Base-by-base conservation (phyloP, 2,797 vertebrate genomes). In the Pseudochromis fuscus region DNA sequence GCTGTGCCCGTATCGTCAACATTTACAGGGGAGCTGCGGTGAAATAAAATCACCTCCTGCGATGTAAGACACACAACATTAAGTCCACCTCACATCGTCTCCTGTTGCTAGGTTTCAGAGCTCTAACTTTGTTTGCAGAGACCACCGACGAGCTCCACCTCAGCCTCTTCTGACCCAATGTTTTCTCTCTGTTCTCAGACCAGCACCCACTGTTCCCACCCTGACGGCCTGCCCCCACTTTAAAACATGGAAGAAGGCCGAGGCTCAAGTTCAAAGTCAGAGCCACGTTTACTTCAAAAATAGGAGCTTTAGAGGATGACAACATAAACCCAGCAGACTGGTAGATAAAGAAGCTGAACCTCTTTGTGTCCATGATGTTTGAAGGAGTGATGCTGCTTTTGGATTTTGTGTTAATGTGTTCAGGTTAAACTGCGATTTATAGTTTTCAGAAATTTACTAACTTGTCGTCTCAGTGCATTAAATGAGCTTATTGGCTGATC, bases 81-180 rank as follows among this genome's bases (percentile, higher is more conserved):
- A 55, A 62, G 51, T 72, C 31, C 40, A 56, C 33, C 63, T 61
- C 55, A 11, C 25, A 55, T 67, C 49, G 21, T 45, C 57, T 68
- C 28, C 35, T 37, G 72, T 74, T 79, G 63, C 60, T 52, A 69
- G 69, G 66, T 66, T 81, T 77, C 63, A n/a, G 28, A 4, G 11
- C 19, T 58, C 50, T 28, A 67, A 49, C 35, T 67, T 65, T 73
- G 68, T 75, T 82, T 75, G 59, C 62, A 0, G 18, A 67, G 72
- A 53, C 37, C 67, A 35, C 44, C 10, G 5, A 51, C 40, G 2
- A 51, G 53, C 49, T 62, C 38, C 49, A 48, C 33, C 44, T 69
- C 58, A 35, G 30, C 38, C 35, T 7, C 37, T 31, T 21, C 33
- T n/a, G n/a, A 7, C 23, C 51, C 59, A 24, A 37, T 28, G 16